A percentile compares a stretch with the other conserved stretches of the same genome.
Conservation (phyloP, 2,888 invertebrate species). For the Flexamia atlantica region DNA sequence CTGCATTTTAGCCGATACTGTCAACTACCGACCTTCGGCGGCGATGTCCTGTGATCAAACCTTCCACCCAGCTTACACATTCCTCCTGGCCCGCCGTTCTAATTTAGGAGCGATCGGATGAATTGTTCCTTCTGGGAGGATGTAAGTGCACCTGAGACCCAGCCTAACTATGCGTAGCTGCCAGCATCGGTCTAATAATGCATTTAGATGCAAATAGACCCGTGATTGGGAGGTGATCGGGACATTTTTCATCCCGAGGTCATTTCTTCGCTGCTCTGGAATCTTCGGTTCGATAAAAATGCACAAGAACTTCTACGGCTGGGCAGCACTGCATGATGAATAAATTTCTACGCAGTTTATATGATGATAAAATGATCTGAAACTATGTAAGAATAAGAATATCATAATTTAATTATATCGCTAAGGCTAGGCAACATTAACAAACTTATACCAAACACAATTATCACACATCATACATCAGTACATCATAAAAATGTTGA, state of each 20-base stretch:
- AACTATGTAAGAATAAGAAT: too few relatives aligned
- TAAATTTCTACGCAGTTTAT: too few relatives aligned
- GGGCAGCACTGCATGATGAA: too few relatives aligned
- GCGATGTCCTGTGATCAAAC: not conserved
- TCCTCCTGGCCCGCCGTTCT: not conserved
- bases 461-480: too few relatives aligned
- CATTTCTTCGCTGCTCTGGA: conserved; percentile 15
- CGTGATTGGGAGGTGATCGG: conserved; percentile 28
- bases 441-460: too few relatives aligned
- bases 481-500: too few relatives aligned
- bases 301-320: too few relatives aligned
- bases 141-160: not conserved
- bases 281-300: not conserved
- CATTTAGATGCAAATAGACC: conserved; percentile 54
- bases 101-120: conserved; percentile 13
- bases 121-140: not conserved
- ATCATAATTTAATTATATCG: too few relatives aligned
- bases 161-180: conserved; percentile 25
- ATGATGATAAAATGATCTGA: too few relatives aligned
- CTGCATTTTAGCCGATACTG: too few relatives aligned
- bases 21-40: too few relatives aligned
- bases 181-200: conserved; percentile 53
- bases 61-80: not conserved
- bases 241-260: conserved; percentile 39
- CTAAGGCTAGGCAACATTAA: too few relatives aligned